Conservation (phyloP, 2,113 vertebrate species). For the Pteronura brasiliensis region DNA sequence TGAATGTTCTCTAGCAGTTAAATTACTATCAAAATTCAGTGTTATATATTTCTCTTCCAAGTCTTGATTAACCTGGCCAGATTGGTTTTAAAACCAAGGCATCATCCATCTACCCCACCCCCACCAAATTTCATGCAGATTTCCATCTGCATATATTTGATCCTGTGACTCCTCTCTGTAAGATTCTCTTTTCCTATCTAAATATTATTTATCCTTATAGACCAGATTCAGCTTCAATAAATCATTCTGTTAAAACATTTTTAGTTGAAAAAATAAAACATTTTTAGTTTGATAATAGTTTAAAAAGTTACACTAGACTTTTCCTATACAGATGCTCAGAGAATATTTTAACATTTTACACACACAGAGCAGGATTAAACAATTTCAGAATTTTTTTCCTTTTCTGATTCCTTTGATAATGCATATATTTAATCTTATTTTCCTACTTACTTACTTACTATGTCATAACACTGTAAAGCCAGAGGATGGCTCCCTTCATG, state of each 20-base stretch:
- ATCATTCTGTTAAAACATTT: not conserved
- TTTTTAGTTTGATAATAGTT: not conserved
- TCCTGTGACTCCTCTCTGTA: not conserved
- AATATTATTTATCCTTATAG: not conserved
- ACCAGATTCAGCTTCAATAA: not conserved
- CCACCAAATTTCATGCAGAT: rapidly evolving
- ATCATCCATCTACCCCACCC: not conserved
- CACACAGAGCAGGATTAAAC: not conserved
- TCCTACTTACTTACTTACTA: not conserved
- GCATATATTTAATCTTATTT: not conserved
- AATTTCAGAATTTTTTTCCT: not conserved
- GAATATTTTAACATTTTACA: not conserved
- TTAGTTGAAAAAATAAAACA: not conserved
- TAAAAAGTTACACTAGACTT: not conserved
- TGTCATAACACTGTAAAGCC: not conserved
- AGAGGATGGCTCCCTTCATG: not conserved
- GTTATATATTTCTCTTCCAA: rapidly evolving
- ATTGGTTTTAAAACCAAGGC: not conserved
- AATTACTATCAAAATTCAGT: not conserved
- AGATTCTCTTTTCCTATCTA: not conserved
- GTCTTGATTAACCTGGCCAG: not conserved
- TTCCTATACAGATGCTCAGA: not conserved
- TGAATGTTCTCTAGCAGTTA: not conserved
- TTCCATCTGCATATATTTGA: not conserved
- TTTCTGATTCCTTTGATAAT: not conserved